phyloP scores from a whole-genome alignment of 2,797 vertebrate genomes.

The Gymnothorax javanicus region DNA sequence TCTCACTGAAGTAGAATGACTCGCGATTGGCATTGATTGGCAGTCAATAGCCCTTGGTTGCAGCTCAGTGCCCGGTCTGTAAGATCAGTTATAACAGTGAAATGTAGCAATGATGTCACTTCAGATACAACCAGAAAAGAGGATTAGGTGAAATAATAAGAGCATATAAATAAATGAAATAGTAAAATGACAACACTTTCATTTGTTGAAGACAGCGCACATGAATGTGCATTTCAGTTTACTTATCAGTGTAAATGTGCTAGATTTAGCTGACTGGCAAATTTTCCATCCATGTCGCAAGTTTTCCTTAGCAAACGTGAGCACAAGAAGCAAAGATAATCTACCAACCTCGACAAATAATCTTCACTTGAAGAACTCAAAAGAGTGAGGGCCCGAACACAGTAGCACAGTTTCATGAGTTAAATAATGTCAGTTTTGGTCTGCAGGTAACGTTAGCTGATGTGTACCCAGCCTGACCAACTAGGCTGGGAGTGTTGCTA shows the following conservation, averaged over 20 bases:
- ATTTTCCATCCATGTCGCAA: too few species aligned
- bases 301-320: neutral
- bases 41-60: neutral
- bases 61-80: neutral
- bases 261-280: too few species aligned
- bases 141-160: too few species aligned
- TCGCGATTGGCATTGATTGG: neutral
- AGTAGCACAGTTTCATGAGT: too few species aligned
- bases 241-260: too few species aligned
- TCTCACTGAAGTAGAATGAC: neutral
- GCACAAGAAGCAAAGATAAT: neutral
- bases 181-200: neutral
- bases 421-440: neutral
- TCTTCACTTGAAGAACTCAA: neutral
- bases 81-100: neutral
- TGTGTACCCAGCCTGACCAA: neutral
- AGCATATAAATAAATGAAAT: neutral
- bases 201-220: too few species aligned
- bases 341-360: neutral
- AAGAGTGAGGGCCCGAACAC: neutral
- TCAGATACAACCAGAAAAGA: neutral
- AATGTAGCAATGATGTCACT: conserved; percentile 14
- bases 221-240: too few species aligned
- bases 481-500: neutral
- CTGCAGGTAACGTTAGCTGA: neutral